Percentiles rank a stretch among this genome's conserved stretches.
Conservation (phyloP, 2,888 invertebrate genomes). For the Platycheirus rosarum region DNA sequence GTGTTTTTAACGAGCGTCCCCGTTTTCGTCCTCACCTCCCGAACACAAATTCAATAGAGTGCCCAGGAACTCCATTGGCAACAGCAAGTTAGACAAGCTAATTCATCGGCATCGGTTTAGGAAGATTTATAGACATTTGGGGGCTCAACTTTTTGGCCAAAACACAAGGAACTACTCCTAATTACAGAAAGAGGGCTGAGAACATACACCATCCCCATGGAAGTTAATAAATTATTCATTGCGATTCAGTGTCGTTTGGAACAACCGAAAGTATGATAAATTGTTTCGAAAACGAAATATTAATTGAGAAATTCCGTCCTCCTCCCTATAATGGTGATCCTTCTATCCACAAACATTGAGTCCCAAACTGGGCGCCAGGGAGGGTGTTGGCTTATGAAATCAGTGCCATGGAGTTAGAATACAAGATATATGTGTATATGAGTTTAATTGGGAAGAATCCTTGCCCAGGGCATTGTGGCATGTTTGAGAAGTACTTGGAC, state of each 20-base stretch:
- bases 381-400: constrained; percentile 19
- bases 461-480: constrained; percentile 32
- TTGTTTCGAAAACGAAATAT: constrained; percentile 64
- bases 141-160: constrained; percentile 7
- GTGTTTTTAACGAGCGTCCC: constrained; percentile 7
- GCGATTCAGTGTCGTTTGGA: constrained; percentile 36
- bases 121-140: constrained; percentile 56
- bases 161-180: constrained; percentile 54
- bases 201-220: constrained; percentile 32
- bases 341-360: constrained; percentile 28
- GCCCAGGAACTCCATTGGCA: constrained; percentile 22
- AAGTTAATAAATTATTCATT: constrained; percentile 69
- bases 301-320: constrained; percentile 53
- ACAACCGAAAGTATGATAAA: constrained; percentile 68
- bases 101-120: constrained; percentile 64
- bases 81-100: constrained; percentile 49
- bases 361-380: constrained; percentile 1
- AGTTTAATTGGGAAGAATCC: constrained; percentile 53
- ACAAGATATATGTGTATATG: not conserved
- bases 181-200: constrained; percentile 44
- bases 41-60: constrained; percentile 55
- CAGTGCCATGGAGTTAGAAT: not conserved
- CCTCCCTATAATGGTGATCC: constrained; percentile 28
- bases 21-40: constrained; percentile 1
- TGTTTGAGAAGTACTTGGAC: constrained; percentile 26